These are phyloP conservation scores for Mycetomoellerius zeteki DNA, from an alignment of 1,140 invertebrate species.

Conservation along the genomic window DNA sequence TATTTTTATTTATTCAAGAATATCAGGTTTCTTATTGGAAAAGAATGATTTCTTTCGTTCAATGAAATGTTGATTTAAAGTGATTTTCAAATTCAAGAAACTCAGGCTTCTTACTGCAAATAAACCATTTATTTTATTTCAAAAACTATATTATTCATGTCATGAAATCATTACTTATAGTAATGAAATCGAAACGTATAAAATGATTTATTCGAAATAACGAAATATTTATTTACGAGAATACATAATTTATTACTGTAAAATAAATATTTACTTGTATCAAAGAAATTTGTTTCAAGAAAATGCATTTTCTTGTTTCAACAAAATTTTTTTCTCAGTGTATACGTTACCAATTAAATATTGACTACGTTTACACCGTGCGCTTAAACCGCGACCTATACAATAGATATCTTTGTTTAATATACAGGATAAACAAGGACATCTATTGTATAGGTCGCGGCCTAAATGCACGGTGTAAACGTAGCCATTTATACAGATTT, in stretches of 20 bases:
- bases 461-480: too few species aligned
- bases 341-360: too few species aligned
- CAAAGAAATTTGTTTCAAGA: background rate
- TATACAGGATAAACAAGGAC: too few species aligned
- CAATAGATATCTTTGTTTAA: too few species aligned
- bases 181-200: background rate
- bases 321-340: background rate
- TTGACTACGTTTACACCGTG: too few species aligned
- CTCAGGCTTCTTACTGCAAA: background rate
- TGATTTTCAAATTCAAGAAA: background rate
- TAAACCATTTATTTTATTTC: background rate
- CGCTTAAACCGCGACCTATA: too few species aligned
- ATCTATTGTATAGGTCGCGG: too few species aligned
- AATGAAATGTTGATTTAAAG: background rate
- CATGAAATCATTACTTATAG: background rate
- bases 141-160: background rate
- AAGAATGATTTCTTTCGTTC: background rate
- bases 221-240: background rate
- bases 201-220: background rate
- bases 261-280: background rate
- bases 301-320: background rate
- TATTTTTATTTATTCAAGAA: background rate
- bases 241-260: background rate
- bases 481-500: too few species aligned
- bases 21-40: background rate